These are phyloP conservation scores for Aricia agestis DNA, from an alignment of 1,140 invertebrate species.

Conservation along the genomic window DNA sequence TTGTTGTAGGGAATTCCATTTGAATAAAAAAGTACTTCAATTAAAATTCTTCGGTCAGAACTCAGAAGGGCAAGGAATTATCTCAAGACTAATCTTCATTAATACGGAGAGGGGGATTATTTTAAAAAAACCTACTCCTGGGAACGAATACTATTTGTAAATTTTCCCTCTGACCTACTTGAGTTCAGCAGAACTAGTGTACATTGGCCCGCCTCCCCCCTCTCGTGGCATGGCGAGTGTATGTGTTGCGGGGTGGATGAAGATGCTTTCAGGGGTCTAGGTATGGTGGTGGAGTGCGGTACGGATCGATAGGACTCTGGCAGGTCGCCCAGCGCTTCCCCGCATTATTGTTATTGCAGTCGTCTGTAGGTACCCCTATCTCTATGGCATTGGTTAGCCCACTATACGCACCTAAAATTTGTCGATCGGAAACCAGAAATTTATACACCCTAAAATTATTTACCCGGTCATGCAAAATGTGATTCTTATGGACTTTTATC, in stretches of 20 bases:
- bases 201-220: conserved; percentile 42
- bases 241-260: conserved; percentile 36
- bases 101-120: conserved; percentile 60
- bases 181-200: conserved; percentile 48
- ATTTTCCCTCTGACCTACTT: conserved; percentile 74
- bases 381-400: conserved; percentile 58
- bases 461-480: not conserved
- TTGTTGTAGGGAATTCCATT: not conserved
- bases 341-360: conserved; percentile 73
- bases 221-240: conserved; percentile 33
- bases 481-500: not conserved
- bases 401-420: conserved; percentile 44
- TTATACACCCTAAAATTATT: conserved; percentile 24
- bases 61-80: not conserved
- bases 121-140: conserved; percentile 67
- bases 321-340: conserved; percentile 66
- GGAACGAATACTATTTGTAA: conserved; percentile 66
- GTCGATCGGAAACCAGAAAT: conserved; percentile 40
- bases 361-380: conserved; percentile 53
- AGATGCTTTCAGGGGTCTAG: conserved; percentile 52
- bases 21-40: not conserved
- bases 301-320: conserved; percentile 67
- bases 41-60: not conserved
- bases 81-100: conserved; percentile 49
- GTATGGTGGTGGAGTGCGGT: conserved; percentile 47